Conservation (phyloP, 2,888 invertebrate genomes). For the Dicyrtomina minuta region DNA sequence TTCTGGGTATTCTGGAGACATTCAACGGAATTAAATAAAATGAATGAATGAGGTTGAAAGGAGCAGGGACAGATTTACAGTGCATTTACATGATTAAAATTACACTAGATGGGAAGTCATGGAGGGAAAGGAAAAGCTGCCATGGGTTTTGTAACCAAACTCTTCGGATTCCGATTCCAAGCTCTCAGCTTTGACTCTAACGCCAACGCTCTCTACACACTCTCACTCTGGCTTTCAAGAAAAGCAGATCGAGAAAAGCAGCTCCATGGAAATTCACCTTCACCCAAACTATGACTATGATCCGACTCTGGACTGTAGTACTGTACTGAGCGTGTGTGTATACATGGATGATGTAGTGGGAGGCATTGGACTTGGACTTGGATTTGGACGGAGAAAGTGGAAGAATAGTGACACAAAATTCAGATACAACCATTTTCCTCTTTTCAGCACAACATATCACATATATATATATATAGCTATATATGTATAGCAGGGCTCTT, state of each 20-base stretch:
- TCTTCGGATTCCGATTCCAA: background rate
- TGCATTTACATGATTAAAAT: constrained; percentile 54
- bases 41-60: constrained; percentile 40
- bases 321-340: too few species aligned
- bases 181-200: background rate
- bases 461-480: too few species aligned
- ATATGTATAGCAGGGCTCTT: too few species aligned
- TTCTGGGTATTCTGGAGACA: constrained; percentile 13
- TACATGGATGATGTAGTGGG: too few species aligned
- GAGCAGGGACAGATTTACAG: constrained; percentile 49
- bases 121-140: constrained; percentile 17
- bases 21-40: constrained; percentile 38
- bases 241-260: too few species aligned
- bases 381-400: too few species aligned
- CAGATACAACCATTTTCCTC: too few species aligned
- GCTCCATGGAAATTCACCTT: constrained; percentile 3
- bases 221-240: background rate
- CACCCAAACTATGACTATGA: too few species aligned
- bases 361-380: too few species aligned
- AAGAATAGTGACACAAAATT: too few species aligned
- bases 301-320: too few species aligned
- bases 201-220: background rate
- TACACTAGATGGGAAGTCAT: constrained; percentile 33
- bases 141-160: background rate
- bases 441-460: too few species aligned